Base-by-base conservation (phyloP, 2,113 vertebrate genomes). In the Lamprotornis superbus region DNA sequence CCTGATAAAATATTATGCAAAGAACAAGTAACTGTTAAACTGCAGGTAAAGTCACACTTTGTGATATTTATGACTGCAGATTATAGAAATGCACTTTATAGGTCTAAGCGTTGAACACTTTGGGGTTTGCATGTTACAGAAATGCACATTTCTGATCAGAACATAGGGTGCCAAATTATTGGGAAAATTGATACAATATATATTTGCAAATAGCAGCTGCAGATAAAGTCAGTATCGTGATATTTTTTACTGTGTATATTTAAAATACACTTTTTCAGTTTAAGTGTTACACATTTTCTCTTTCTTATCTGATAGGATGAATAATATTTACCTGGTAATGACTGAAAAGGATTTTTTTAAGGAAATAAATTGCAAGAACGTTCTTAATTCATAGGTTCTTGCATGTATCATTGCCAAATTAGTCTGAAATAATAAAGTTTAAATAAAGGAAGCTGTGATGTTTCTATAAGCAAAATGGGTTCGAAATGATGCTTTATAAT, bases 1-100 rank as follows among this genome's bases (percentile, higher is more conserved):
- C 68, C 27, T 40, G 60, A 55, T 89, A 83, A 95, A 96, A 95
- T 90, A 46, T 61, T 80, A 93, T 46, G 56, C 59, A 87, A 91
- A 90, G 64, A 75, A 67, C 25, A 87, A 59, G 37, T 65, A 91
- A 56, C 37, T 33, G 30, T 50, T 40, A 75, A 75, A 65, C 40
- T 60, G 30, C 22, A 79, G 59, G 27, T 31, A 71, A 83, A 73
- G 63, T 61, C 35, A 52, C 19, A 10, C 2, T 46, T 69, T 39
- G 16, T 28, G 22, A 71, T 81, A 86, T n/a, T 91, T 87, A 49
- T 78, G 44, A 86, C 33, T 47, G 27, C 20, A 75, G 55, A 56
- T 79, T 80, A 46, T 47, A 82, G 49, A 76, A 65, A 60, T 57
- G 65, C 5, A 35, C 8, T 55, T 25, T 37, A n/a, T 53, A 1